Conservation (phyloP, 2,113 vertebrate genomes). For the Rhynchopsitta pachyrhyncha region DNA sequence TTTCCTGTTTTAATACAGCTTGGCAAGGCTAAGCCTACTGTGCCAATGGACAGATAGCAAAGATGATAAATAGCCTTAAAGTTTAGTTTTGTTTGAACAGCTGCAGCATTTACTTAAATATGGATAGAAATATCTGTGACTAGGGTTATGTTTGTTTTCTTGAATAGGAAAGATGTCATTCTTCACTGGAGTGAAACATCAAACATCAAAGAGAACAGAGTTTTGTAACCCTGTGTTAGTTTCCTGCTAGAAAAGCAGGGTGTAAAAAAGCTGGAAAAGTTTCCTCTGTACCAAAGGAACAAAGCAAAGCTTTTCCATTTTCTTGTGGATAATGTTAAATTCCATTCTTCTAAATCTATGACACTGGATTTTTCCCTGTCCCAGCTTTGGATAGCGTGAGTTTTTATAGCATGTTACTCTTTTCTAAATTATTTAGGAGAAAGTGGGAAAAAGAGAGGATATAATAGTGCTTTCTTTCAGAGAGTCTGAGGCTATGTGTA, state of each 20-base stretch:
- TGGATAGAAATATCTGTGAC: neutral
- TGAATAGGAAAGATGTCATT: neutral
- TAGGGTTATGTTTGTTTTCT: constrained; percentile 22
- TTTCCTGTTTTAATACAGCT: neutral
- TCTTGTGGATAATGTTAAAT: neutral
- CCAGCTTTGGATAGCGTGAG: neutral
- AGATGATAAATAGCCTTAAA: constrained; percentile 4
- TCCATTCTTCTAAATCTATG: neutral
- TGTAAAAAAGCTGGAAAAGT: neutral
- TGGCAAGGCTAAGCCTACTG: neutral
- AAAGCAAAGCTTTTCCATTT: neutral
- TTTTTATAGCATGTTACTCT: neutral
- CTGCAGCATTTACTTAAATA: constrained; percentile 26
- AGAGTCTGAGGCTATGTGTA: neutral
- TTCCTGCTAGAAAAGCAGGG: neutral
- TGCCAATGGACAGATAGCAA: neutral
- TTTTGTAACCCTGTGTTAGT: neutral
- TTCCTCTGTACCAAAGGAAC: neutral
- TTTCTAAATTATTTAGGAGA: neutral
- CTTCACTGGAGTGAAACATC: neutral
- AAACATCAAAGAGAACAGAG: neutral
- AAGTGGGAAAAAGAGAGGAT: neutral
- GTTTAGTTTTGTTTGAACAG: constrained; percentile 48
- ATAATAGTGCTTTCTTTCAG: neutral
- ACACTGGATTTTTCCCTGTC: neutral